These are phyloP conservation scores for Phortica variegata DNA, from an alignment of 1,140 invertebrate species.

Conservation along the genomic window DNA sequence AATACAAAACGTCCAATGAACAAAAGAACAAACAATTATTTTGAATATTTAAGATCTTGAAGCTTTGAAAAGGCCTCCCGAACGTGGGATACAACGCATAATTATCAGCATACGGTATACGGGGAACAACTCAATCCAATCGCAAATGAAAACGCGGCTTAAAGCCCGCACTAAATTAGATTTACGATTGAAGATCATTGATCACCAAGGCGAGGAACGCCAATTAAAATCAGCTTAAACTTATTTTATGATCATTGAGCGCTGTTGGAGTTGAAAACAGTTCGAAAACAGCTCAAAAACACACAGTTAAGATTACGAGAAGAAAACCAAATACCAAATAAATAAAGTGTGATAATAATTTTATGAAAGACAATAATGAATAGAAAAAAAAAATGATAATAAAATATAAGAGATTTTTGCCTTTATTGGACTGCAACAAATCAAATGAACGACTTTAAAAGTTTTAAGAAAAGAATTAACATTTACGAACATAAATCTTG, in stretches of 20 bases:
- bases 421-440: no score
- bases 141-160: no score
- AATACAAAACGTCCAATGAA: constrained; percentile 5
- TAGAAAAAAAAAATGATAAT: background rate
- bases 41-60: no score
- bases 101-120: no score
- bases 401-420: no score
- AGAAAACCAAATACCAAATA: constrained; percentile 4
- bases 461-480: constrained; percentile 47
- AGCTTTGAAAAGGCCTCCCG: no score
- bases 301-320: no score
- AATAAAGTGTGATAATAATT: constrained; percentile 55
- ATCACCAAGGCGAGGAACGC: constrained; percentile 10
- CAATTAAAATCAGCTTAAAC: constrained; percentile 56
- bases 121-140: no score
- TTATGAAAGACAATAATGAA: constrained; percentile 31
- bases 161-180: constrained; percentile 38
- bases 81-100: constrained; percentile 34
- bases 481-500: constrained; percentile 49
- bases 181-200: constrained; percentile 45
- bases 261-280: constrained; percentile 3
- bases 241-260: constrained; percentile 17
- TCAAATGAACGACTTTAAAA: no score
- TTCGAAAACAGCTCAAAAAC: constrained; percentile 6
- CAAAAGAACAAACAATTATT: constrained; percentile 24